Evolutionary conservation across 2,797 vertebrate genomes (phyloP), one percentile per base, ranked within the genome.

Genomic region (Leuciscus waleckii): DNA sequence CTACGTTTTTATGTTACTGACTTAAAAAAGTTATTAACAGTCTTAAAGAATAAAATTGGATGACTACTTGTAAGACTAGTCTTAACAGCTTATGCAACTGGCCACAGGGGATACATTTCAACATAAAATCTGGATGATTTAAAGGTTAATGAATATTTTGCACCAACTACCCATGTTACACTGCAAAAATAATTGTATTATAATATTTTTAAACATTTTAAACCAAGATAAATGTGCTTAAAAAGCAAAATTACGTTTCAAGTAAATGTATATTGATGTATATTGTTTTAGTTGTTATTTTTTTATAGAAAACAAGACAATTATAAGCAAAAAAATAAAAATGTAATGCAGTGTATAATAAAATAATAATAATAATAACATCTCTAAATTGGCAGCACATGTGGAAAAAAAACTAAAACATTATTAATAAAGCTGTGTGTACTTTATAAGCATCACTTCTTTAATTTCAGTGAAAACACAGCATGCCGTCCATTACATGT

Each of bases 391-490:
- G 26, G 26, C 26, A 16, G 13, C 26, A 63, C 5, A 13, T 29
- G n/a, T 58, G 23, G 0, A 11, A 2, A 26, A 63, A 56, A 23
- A 3, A 9, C 13, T 29, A 29, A 29, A 61, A 61, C 5, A 63
- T 29, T 29, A 29, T 29, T 32, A 32, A 65, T 65, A 65, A 32
- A 65, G 2, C 6, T 32, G 26, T 84, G 46, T 74, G 13, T 67
- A 51, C 23, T 37, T 74, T 37, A 35, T 26, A 67, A 67, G 37
- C 41, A 37, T 49, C 21, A 74, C 23, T 70, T 67, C 80, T 81
- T 87, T 82, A 77, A 83, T 82, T 88, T 89, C 61, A 81, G 87
- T 70, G 85, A 84, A 58, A 89, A 77, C 83, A 86, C 29, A 39
- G 86, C 69, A 54, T 67, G 61, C 54, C 67, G 32, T 43, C 63